phyloP scores from a whole-genome alignment of 2,113 vertebrate species.

The Cottus gobio region DNA sequence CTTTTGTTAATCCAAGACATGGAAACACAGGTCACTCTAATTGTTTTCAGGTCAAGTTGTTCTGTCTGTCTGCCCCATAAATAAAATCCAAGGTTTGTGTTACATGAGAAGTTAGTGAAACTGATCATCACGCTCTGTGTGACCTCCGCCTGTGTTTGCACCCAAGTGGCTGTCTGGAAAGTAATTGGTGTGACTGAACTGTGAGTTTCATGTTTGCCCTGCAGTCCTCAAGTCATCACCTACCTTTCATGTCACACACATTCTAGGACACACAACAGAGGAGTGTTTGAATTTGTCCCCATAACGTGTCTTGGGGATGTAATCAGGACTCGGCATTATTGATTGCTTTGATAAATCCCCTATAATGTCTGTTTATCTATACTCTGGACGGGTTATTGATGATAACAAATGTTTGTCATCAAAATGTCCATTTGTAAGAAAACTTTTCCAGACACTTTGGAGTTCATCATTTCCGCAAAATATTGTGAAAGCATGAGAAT shows the following conservation, averaged over 20 bases:
- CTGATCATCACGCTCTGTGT: neutral
- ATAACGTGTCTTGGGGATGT: neutral
- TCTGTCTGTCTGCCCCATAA: neutral
- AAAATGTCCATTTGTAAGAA: too few relatives aligned
- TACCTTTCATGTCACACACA: slow-evolving; percentile 7
- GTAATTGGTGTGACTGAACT: neutral
- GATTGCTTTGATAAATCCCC: neutral
- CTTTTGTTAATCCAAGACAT: neutral
- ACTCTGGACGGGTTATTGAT: neutral
- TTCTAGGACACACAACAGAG: neutral
- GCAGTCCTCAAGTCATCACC: neutral
- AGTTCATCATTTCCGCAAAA: too few relatives aligned
- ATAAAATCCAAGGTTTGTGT: neutral
- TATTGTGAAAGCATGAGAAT: too few relatives aligned
- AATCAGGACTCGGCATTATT: neutral
- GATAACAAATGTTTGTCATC: too few relatives aligned
- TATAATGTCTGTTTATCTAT: neutral
- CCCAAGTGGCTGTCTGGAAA: neutral
- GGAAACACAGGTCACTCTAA: neutral
- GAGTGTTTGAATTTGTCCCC: neutral
- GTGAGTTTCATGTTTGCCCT: neutral
- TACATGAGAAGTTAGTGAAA: slow-evolving; percentile 22
- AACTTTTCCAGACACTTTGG: too few relatives aligned
- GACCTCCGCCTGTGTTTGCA: neutral
- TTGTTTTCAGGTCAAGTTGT: neutral